phyloP scores from a whole-genome alignment of 2,888 invertebrate species.

The Tipula lateralis region DNA sequence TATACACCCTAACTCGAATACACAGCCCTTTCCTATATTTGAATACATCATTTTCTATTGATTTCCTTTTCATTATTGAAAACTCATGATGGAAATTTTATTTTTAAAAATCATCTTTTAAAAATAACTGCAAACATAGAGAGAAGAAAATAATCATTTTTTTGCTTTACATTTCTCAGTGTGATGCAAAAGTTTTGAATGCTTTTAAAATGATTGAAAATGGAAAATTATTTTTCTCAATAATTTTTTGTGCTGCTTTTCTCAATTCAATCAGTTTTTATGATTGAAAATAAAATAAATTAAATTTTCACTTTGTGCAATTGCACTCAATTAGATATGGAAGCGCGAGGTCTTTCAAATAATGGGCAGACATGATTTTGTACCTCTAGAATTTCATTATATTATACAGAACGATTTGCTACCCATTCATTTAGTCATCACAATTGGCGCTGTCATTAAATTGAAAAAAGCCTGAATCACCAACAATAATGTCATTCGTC shows the following conservation, averaged over 20 bases:
- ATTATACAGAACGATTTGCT: too few relatives aligned
- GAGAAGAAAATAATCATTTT: background rate
- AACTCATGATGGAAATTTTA: background rate
- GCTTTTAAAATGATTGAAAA: background rate
- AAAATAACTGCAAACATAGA: background rate
- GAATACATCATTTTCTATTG: background rate
- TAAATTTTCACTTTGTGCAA: constrained; percentile 19
- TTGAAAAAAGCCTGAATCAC: too few relatives aligned
- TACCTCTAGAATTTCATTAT: too few relatives aligned
- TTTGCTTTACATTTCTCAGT: background rate
- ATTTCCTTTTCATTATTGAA: constrained; percentile 1
- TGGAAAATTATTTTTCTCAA: background rate
- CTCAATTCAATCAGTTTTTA: background rate
- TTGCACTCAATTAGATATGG: background rate
- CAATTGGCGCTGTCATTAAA: too few relatives aligned
- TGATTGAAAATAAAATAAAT: background rate
- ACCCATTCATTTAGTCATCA: too few relatives aligned
- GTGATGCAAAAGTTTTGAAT: background rate
- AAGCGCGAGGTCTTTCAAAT: too few relatives aligned
- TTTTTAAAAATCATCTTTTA: constrained; percentile 14
- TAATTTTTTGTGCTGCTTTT: background rate
- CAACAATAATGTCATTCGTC: too few relatives aligned
- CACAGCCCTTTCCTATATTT: background rate
- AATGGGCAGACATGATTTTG: too few relatives aligned
- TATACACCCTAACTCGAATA: background rate